Base-by-base conservation (phyloP, 2,797 vertebrate genomes). In the Emydoidea blandingii region DNA sequence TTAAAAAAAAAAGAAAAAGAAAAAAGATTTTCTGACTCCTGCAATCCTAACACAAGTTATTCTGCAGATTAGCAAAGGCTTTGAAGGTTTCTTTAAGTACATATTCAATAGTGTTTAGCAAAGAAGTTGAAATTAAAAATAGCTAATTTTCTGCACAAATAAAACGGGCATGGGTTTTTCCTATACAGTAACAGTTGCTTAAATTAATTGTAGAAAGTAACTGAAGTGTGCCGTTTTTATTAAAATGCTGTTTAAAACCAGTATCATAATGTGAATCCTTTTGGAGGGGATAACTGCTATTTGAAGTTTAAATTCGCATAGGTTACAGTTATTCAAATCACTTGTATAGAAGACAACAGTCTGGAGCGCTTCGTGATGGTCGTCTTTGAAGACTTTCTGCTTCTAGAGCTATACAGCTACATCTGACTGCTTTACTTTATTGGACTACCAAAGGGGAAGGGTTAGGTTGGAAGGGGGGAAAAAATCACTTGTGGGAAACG, bases 1-100 rank as follows among this genome's bases (percentile, higher is more conserved):
- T 87, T 79, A 90, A 93, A 87, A 21, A 87, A 74, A 74, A 50
- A 27, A 50, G 3, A 15, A 53, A 54, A 54, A 18, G 19, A 93
- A 86, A 23, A 82, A 72, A 54, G 37, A 27, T 85, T 16, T 85
- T 76, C 44, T 93, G 83, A 95, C 68, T 83, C 68, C 29, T 6
- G 9, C 56, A 91, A 83, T 83, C 89, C 80, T 76, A 84, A 53
- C 57, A 89, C 37, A 95, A 83, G 84, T 56, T 86, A 87, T 29
- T 53, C 56, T 27, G 80, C 0, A 90, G 68, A 86, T 80, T 9
- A 85, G 76, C 57, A 92, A 68, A 37, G 16, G 16, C 37, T 68
- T 19, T 68, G 18, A 34, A 34, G 31, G 59, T 19, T 65, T 83
- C 21, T 82, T 12, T 0, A 87, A 53, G 10, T 76, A 21, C 41